Base-by-base conservation (phyloP, 2,797 vertebrate species). In the Scleropages formosus region DNA sequence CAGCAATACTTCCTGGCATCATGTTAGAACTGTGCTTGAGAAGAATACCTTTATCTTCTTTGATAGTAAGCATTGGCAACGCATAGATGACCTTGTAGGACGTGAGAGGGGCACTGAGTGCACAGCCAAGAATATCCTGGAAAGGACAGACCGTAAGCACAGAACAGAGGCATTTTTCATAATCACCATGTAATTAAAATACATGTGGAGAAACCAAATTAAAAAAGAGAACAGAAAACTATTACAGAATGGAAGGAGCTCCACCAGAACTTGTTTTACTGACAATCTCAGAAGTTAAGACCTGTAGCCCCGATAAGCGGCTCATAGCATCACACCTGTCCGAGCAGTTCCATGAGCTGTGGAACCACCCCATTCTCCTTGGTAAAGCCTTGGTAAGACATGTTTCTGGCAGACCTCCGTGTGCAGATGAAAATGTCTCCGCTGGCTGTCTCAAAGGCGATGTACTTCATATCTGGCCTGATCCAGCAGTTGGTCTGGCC, bases 401-500 rank as follows among this genome's bases (percentile, higher is more conserved):
- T 98, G 88, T 99, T 99, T 64, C 96, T 91, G 59, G 98, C 98
- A 22, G 98, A 94, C 59, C 96, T 91, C 18, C 90, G 92, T 0
- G 94, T 96, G 69, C 93, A 92, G 87, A 99, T 92, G 83, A 98
- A 98, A 82, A 98, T 84, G 60, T 99, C 96, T 1, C 95, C 93
- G 1, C 15, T 86, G 16, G 13, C 64, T 0, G 92, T 95, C 87
- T 98, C 96, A 80, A 98, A 99, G 66, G 95, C 95, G 0, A 98
- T 88, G 76, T 99, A 99, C 79, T 95, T 97, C 93, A 99, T 96
- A 82, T 98, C 96, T 0, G 97, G 97, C 12, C 92, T 89, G 80
- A 98, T 88, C 98, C 98, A 99, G 89, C 97, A 98, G 90, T 99
- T 99, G 18, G 96, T 99, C 89, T 98, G 97, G 12, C 98, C 98